Evolutionary conservation across 2,113 vertebrate species (phyloP).

Genomic region (Salminus brasiliensis): DNA sequence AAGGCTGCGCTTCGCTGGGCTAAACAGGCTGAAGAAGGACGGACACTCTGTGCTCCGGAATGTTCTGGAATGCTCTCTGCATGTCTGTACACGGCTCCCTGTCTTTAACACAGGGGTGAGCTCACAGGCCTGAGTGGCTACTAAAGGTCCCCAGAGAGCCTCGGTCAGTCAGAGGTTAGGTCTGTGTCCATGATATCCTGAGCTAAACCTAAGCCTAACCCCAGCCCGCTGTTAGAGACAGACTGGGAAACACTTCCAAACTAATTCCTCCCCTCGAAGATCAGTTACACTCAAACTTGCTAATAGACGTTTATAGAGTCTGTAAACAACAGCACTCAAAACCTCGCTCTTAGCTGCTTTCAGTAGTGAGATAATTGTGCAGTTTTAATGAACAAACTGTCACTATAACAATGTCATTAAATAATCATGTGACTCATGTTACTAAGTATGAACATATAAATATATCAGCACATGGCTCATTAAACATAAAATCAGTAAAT

Average conservation of each 20-base stretch:
- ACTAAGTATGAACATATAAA: too few species aligned
- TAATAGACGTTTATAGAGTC: too few species aligned
- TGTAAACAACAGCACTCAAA: too few species aligned
- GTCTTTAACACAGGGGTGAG: slow-evolving; percentile 37
- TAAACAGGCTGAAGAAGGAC: slow-evolving; percentile 32
- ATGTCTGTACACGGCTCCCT: slow-evolving; percentile 37
- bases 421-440: too few species aligned
- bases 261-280: too few species aligned
- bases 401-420: too few species aligned
- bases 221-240: slow-evolving; percentile 12
- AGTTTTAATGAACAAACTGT: too few species aligned
- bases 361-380: too few species aligned
- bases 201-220: background rate
- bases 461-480: too few species aligned
- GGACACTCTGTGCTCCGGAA: slow-evolving; percentile 2
- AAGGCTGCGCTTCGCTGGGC: slow-evolving; percentile 15
- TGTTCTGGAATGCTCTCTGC: slow-evolving; percentile 31
- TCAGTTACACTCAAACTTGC: too few species aligned
- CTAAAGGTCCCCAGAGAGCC: slow-evolving; percentile 37
- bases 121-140: slow-evolving; percentile 4
- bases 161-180: slow-evolving; percentile 24
- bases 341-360: too few species aligned
- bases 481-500: background rate
- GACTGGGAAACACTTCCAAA: background rate
- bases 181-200: slow-evolving; percentile 1